Evolutionary conservation across 2,797 vertebrate species (phyloP).

Genomic region (Paguma larvata): DNA sequence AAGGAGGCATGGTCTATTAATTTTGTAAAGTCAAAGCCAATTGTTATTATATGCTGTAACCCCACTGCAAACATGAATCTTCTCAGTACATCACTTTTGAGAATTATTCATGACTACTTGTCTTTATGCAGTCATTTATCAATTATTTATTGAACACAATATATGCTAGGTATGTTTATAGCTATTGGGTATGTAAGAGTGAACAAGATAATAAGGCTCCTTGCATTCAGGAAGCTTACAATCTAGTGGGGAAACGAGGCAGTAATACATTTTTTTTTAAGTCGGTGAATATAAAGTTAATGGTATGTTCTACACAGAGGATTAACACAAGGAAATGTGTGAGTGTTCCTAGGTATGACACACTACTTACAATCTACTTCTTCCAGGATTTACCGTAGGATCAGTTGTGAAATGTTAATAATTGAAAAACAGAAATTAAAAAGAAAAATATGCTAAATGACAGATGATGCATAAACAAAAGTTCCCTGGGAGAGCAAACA

Average conservation of each 20-base stretch:
- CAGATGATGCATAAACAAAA: neutral
- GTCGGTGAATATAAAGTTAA: neutral
- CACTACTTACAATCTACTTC: neutral
- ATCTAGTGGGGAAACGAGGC: neutral
- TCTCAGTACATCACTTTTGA: neutral
- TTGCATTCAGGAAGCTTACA: neutral
- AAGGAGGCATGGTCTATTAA: neutral
- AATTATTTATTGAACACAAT: neutral
- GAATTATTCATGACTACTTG: neutral
- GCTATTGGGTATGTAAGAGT: rapidly evolving
- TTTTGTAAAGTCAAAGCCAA: neutral
- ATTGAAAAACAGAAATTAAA: neutral
- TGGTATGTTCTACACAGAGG: neutral
- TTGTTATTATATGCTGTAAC: neutral
- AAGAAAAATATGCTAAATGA: neutral
- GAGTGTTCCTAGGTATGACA: neutral
- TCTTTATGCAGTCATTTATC: neutral
- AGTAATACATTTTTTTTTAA: neutral
- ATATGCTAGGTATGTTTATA: neutral
- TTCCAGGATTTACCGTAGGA: neutral
- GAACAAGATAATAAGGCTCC: neutral
- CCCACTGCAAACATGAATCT: neutral
- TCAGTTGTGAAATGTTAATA: neutral
- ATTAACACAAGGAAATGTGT: neutral
- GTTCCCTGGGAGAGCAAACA: neutral